phyloP scores from a whole-genome alignment of 2,113 vertebrate species.

The Falcunculus frontatus region DNA sequence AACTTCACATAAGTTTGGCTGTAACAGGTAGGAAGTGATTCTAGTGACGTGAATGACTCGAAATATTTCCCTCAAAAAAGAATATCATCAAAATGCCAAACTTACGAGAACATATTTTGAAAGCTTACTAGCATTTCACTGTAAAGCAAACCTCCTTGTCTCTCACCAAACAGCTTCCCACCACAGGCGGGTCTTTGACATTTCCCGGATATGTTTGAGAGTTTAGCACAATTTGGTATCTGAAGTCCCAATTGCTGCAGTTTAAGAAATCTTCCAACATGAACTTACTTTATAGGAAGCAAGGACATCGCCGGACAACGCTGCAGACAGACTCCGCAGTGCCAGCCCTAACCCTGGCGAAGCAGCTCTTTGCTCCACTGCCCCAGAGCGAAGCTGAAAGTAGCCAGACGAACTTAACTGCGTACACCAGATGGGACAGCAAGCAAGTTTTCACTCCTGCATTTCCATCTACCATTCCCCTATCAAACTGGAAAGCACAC shows the following conservation, averaged over 20 bases:
- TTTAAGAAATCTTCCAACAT: not conserved
- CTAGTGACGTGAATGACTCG: rapidly evolving
- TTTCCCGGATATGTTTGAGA: rapidly evolving
- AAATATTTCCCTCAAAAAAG: not conserved
- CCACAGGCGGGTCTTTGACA: not conserved
- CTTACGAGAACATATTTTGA: rapidly evolving
- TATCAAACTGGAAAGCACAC: not conserved
- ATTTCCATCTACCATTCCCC: not conserved
- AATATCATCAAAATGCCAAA: not conserved
- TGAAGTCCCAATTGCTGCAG: not conserved
- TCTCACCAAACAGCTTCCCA: not conserved
- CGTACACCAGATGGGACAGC: rapidly evolving
- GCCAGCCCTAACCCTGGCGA: not conserved
- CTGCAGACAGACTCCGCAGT: rapidly evolving
- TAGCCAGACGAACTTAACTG: not conserved
- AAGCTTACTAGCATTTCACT: not conserved
- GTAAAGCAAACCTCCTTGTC: not conserved
- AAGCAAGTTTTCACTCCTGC: not conserved
- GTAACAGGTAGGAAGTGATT: rapidly evolving
- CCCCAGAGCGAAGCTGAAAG: rapidly evolving
- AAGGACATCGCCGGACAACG: rapidly evolving
- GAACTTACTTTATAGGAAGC: not conserved
- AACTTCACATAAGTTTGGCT: rapidly evolving
- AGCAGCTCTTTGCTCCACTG: not conserved
- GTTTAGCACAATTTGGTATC: not conserved